These are phyloP conservation scores for Takifugu rubripes DNA, from an alignment of 2,797 vertebrate genomes.

Conservation along the genomic window DNA sequence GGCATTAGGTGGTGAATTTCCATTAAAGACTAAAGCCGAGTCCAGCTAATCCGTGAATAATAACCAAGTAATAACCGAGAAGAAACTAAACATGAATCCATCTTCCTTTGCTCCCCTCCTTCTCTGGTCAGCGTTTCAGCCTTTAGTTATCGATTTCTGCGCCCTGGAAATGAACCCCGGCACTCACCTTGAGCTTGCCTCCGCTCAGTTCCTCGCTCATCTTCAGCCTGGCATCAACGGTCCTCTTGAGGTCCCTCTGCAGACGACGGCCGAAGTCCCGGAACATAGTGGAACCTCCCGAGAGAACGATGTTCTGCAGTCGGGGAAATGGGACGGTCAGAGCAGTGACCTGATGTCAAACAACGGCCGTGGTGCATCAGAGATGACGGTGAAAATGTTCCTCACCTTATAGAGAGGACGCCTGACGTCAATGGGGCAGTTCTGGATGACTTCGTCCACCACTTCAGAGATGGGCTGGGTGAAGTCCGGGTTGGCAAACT, in stretches of 20 bases:
- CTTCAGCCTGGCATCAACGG: conserved; percentile 92
- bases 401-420: conserved; percentile 94
- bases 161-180: neutral
- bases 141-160: conserved; percentile 11
- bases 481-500: conserved; percentile 98
- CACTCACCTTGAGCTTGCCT: conserved; percentile 63
- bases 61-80: no score
- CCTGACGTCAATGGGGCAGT: conserved; percentile 95
- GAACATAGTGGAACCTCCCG: conserved; percentile 98
- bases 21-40: no score
- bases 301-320: conserved; percentile 90
- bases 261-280: conserved; percentile 94
- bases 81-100: no score
- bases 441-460: conserved; percentile 98
- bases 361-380: no score
- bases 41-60: no score
- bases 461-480: conserved; percentile 98
- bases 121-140: no score
- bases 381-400: neutral
- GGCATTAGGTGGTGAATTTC: no score
- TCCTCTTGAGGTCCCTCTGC: conserved; percentile 94
- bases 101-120: no score
- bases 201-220: conserved; percentile 96
- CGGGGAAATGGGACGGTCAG: neutral
- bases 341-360: neutral